These are phyloP conservation scores for Montipora cactus DNA, from an alignment of 64 coral and sea anemone species.

Conservation along the genomic window DNA sequence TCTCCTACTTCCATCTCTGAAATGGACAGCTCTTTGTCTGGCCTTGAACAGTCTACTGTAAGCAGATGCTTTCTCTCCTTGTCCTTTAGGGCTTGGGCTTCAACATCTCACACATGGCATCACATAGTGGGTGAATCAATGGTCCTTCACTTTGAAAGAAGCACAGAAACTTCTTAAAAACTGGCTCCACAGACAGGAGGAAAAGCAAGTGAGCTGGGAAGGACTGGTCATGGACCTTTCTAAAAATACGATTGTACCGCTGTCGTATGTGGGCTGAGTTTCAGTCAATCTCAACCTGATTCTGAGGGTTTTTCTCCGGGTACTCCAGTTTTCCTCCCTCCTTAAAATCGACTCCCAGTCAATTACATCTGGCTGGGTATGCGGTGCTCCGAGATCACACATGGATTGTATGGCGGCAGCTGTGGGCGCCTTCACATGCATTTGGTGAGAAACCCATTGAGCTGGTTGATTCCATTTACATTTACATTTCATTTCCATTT, in stretches of 20 bases:
- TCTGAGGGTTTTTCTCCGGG: too few species aligned
- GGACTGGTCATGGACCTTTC: conserved; percentile 31
- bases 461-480: too few species aligned
- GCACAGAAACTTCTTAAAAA: conserved; percentile 68
- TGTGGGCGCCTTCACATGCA: too few species aligned
- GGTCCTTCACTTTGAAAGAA: conserved; percentile 75
- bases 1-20: conserved; percentile 58
- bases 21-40: conserved; percentile 18
- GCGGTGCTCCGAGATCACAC: too few species aligned
- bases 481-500: too few species aligned
- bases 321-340: too few species aligned
- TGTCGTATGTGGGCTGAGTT: too few species aligned
- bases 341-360: too few species aligned
- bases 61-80: conserved; percentile 38
- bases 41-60: neutral
- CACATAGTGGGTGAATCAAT: conserved; percentile 66
- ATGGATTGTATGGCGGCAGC: too few species aligned
- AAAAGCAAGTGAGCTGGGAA: conserved; percentile 51
- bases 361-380: too few species aligned
- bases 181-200: conserved; percentile 55
- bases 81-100: conserved; percentile 53
- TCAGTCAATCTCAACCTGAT: too few species aligned
- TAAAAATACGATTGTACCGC: conserved; percentile 54
- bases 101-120: conserved; percentile 49
- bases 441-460: too few species aligned